Conservation (phyloP, 2,113 vertebrate genomes). For the Nerophis ophidion region DNA sequence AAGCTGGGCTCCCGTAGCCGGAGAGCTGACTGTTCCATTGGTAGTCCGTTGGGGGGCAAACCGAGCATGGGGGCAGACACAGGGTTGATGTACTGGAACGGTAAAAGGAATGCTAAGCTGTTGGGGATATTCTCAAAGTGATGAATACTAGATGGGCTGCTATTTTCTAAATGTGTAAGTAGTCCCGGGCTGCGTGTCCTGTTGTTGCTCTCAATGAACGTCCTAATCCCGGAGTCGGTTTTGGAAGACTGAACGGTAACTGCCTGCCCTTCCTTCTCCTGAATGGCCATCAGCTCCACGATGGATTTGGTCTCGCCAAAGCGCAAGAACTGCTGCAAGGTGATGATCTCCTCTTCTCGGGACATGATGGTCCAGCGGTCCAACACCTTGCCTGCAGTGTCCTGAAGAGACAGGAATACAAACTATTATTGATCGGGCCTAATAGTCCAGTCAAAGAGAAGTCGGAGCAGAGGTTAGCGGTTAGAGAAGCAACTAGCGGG, state of each 20-base stretch:
- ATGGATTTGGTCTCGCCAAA: conserved; percentile 99
- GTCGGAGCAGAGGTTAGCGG: conserved; percentile 58
- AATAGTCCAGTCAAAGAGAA: conserved; percentile 68
- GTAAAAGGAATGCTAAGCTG: conserved; percentile 94
- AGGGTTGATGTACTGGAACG: conserved; percentile 98
- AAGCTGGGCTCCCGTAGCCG: conserved; percentile 87
- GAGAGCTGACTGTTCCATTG: conserved; percentile 87
- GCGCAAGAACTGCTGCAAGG: conserved; percentile 97
- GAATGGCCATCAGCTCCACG: conserved; percentile 99
- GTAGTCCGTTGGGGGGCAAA: conserved; percentile 89
- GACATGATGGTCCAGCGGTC: conserved; percentile 99
- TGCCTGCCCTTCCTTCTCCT: conserved; percentile 98
- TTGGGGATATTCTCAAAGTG: conserved; percentile 99
- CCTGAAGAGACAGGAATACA: conserved; percentile 84
- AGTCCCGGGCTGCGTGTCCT: conserved; percentile 94
- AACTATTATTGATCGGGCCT: conserved; percentile 90
- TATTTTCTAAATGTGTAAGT: conserved; percentile 91
- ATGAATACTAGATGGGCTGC: conserved; percentile 97
- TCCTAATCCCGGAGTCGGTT: conserved; percentile 96
- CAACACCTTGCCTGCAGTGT: conserved; percentile 98
- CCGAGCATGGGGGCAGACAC: conserved; percentile 93
- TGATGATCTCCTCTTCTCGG: conserved; percentile 99
- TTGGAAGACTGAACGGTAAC: conserved; percentile 96
- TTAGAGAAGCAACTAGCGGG: conserved; percentile 65
- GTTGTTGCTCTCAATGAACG: conserved; percentile 99